Percentiles rank a stretch among this genome's conserved stretches.
Evolutionary conservation across 2,113 vertebrate species (phyloP).

Genomic region (Ardeotis arabs): DNA sequence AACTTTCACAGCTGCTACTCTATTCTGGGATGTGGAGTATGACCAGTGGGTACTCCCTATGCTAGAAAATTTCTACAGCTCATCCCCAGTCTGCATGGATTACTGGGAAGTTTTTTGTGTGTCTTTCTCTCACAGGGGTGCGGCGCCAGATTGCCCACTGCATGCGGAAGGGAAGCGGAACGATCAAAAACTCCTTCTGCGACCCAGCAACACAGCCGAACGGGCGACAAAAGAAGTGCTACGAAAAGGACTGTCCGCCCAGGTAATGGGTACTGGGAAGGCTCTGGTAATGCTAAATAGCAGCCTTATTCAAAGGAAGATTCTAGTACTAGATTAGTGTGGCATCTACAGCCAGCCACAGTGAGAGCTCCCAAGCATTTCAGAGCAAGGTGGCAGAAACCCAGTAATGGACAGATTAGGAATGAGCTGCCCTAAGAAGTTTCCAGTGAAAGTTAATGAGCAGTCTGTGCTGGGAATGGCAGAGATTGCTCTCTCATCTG

Average conservation of each 20-base stretch:
- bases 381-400: background rate
- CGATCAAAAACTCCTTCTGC: slow-evolving; percentile 87
- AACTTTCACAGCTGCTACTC: background rate
- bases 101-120: background rate
- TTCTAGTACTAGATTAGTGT: background rate
- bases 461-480: background rate
- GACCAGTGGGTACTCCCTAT: background rate
- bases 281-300: background rate
- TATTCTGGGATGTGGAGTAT: background rate
- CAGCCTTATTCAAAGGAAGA: too few species aligned
- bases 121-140: slow-evolving; percentile 74
- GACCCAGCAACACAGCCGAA: slow-evolving; percentile 82
- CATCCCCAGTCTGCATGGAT: background rate
- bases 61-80: background rate
- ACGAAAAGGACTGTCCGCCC: slow-evolving; percentile 88
- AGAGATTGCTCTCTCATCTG: background rate
- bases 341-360: rapidly evolving
- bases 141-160: slow-evolving; percentile 86
- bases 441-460: background rate
- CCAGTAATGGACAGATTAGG: too few species aligned
- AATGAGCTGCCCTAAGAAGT: background rate
- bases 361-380: rapidly evolving
- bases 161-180: slow-evolving; percentile 79
- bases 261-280: slow-evolving; percentile 66
- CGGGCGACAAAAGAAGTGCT: slow-evolving; percentile 85